Evolutionary conservation across 2,888 invertebrate genomes (phyloP).

Genomic region (Baronia brevicornis): DNA sequence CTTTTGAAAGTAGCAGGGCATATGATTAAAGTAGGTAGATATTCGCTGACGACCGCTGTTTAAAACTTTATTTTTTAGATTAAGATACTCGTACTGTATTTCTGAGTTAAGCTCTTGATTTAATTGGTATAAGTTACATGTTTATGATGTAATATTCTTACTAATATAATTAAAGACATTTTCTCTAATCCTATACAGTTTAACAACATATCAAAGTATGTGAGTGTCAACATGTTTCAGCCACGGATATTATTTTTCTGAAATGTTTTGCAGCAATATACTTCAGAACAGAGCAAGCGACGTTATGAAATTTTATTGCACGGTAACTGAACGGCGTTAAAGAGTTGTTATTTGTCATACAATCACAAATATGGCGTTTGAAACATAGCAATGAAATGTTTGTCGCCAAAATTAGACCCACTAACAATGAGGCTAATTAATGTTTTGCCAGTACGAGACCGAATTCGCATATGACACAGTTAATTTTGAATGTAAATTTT

Average conservation of each 20-base stretch:
- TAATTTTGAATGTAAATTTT: constrained; percentile 15
- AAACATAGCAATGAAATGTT: constrained; percentile 32
- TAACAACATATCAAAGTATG: too few species aligned
- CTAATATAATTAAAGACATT: too few species aligned
- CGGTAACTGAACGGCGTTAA: constrained; percentile 43
- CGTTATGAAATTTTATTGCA: constrained; percentile 43
- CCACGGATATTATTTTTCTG: constrained; percentile 3
- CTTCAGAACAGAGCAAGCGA: constrained; percentile 27
- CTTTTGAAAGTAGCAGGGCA: too few species aligned
- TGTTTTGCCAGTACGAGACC: constrained; percentile 10
- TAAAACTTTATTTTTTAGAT: too few species aligned
- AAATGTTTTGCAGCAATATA: constrained; percentile 14
- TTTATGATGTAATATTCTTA: too few species aligned
- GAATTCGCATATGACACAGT: constrained; percentile 18
- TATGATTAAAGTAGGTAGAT: too few species aligned
- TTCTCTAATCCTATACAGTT: too few species aligned
- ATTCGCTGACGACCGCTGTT: too few species aligned
- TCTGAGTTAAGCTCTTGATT: too few species aligned
- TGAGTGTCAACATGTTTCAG: too few species aligned
- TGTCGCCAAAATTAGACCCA: constrained; percentile 37
- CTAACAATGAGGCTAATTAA: constrained; percentile 31
- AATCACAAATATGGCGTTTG: constrained; percentile 39
- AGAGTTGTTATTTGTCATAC: constrained; percentile 23
- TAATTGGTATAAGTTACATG: too few species aligned
- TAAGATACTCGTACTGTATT: too few species aligned